These are phyloP conservation scores for Psittacula cyanocephala DNA, from an alignment of 2,113 vertebrate genomes.

Conservation along the genomic window DNA sequence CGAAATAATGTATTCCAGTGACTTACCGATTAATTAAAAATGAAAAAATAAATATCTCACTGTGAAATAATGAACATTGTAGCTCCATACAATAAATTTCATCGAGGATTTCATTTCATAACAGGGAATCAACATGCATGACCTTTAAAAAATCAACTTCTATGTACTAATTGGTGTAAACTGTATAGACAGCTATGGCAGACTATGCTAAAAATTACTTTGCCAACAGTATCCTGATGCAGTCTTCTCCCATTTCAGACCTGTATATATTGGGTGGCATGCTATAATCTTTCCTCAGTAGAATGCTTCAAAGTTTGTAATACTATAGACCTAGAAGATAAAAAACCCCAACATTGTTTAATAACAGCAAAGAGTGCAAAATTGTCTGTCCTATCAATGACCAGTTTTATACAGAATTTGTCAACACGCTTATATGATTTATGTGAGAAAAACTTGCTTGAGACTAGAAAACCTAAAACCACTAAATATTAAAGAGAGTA, in stretches of 20 bases:
- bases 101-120: not conserved
- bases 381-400: not conserved
- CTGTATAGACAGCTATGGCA: not conserved
- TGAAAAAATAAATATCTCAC: not conserved
- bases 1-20: not conserved
- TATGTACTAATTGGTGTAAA: not conserved
- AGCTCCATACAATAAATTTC: not conserved
- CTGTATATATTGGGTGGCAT: not conserved
- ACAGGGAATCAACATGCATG: not conserved
- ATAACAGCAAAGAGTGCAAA: not conserved
- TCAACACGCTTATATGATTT: not conserved
- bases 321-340: not conserved
- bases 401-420: not conserved
- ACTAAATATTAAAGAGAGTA: not conserved
- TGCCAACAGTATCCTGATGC: not conserved
- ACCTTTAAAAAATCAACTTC: not conserved
- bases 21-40: not conserved
- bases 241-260: not conserved
- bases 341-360: not conserved
- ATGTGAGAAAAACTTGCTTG: not conserved
- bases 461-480: not conserved
- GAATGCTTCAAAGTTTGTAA: not conserved
- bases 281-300: not conserved
- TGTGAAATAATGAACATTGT: not conserved
- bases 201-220: not conserved